Evolutionary conservation across 2,888 invertebrate genomes (phyloP).

Genomic region (Apocheima hispidaria): DNA sequence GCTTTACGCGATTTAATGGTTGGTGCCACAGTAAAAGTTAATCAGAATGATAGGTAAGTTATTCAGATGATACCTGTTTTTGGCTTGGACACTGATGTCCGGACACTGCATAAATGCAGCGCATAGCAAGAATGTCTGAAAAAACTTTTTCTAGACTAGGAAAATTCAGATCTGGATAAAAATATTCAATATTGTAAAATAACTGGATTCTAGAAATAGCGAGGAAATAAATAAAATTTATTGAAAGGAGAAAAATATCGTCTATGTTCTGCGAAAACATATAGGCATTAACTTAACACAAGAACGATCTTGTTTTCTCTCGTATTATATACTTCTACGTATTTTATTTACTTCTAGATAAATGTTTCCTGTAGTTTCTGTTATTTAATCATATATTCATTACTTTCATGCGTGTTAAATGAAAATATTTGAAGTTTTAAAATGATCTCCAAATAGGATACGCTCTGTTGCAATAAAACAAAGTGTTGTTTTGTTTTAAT

Average conservation of each 20-base stretch:
- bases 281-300: not conserved
- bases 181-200: constrained; percentile 2
- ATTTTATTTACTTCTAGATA: not conserved
- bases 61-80: too few relatives aligned
- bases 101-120: too few relatives aligned
- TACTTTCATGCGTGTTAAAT: not conserved
- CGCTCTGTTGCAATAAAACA: not conserved
- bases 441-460: not conserved
- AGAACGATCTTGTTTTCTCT: not conserved
- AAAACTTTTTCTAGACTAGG: too few relatives aligned
- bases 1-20: too few relatives aligned
- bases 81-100: too few relatives aligned
- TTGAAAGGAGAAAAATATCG: constrained; percentile 10
- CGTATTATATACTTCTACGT: not conserved
- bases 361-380: not conserved
- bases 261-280: constrained; percentile 4
- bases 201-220: constrained; percentile 3
- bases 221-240: not conserved
- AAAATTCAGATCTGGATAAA: not conserved
- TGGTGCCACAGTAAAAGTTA: too few relatives aligned
- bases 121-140: too few relatives aligned
- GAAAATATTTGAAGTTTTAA: not conserved
- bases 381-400: constrained; percentile 11
- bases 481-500: too few relatives aligned
- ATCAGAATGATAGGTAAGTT: too few relatives aligned